Conservation (phyloP, 2,797 vertebrate genomes). For the Naso thynnoides region DNA sequence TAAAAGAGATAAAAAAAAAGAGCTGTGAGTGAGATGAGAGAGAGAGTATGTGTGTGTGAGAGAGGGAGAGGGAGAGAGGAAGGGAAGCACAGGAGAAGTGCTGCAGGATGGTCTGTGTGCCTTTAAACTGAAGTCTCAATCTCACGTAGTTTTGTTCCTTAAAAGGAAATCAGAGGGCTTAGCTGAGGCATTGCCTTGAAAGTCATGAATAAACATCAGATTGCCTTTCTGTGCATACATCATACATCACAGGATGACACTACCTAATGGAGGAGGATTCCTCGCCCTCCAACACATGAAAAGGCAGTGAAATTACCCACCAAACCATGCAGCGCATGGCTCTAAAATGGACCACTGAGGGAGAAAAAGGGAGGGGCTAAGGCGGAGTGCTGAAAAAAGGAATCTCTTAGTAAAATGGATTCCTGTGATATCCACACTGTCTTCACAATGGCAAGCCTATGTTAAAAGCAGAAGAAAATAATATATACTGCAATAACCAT, state of each 20-base stretch:
- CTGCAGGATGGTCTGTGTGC: constrained; percentile 76
- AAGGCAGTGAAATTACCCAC: constrained; percentile 83
- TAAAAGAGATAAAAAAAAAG: constrained; percentile 73
- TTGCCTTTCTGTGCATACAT: constrained; percentile 85
- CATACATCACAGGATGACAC: constrained; percentile 87
- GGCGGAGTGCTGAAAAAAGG: constrained; percentile 59
- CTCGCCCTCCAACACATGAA: constrained; percentile 83
- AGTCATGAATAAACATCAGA: constrained; percentile 89
- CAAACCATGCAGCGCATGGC: constrained; percentile 73
- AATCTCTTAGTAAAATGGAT: constrained; percentile 79
- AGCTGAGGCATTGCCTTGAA: constrained; percentile 83
- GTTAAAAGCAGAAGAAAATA: constrained; percentile 32
- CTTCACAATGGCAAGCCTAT: constrained; percentile 26
- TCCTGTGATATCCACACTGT: constrained; percentile 69
- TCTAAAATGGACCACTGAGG: constrained; percentile 80
- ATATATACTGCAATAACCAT: constrained; percentile 52
- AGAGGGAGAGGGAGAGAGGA: constrained; percentile 6
- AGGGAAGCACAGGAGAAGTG: constrained; percentile 49
- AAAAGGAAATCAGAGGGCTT: constrained; percentile 87
- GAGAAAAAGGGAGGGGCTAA: constrained; percentile 64
- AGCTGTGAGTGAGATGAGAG: constrained; percentile 60
- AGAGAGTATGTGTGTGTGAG: constrained; percentile 6
- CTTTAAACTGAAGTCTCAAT: constrained; percentile 87
- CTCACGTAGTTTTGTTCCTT: constrained; percentile 86
- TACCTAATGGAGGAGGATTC: constrained; percentile 86